Evolutionary conservation across 2,113 vertebrate genomes (phyloP), one percentile per base, ranked within the genome.

Genomic region (Passer montanus): DNA sequence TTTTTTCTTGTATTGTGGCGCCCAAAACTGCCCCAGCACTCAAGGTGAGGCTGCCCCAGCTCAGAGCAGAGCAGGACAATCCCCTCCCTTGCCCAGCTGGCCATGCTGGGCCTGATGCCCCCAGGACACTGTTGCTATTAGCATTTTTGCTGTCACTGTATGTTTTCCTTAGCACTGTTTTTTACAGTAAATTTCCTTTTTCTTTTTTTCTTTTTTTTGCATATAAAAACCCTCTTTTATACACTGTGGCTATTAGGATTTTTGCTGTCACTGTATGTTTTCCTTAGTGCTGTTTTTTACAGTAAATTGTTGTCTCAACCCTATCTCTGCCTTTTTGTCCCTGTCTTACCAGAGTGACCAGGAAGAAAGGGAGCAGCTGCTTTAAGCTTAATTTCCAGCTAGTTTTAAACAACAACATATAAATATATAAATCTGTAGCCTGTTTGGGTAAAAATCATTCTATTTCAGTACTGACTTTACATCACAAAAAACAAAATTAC

Each of bases 21-120:
- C 15, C 15, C 15, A 15, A 24, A n/a, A 7, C 1, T 49, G 23
- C 9, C 2, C 1, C 18, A 58, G 4, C 9, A 49, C 53, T 23
- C 0, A 0, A 82, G 44, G 18, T 28, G 64, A 69, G 35, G 44
- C 35, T 2, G 1, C 2, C 28, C n/a, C 52, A 47, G n/a, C 0
- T 4, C 53, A 69, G 78, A 33, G 22, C 43, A 58, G 23, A 41
- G 43, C 3, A 7, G 43, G 35, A 49, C 53, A 59, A 49, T 59
- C 4, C 35, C 23, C 28, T 49, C 30, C 53, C 35, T 27, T 41
- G 30, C 15, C 19, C 0, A 0, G 35, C 23, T 69, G 43, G 30
- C 0, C 0, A 49, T 41, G 44, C 35, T 59, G 23, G 2, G 30
- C 23, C 43, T 49, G 64, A 18, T 33, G 64, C 6, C 23, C 33